Evolutionary conservation across 2,888 invertebrate genomes (phyloP), one percentile per base, ranked within the genome.

Genomic region (Proisotoma minuta): DNA sequence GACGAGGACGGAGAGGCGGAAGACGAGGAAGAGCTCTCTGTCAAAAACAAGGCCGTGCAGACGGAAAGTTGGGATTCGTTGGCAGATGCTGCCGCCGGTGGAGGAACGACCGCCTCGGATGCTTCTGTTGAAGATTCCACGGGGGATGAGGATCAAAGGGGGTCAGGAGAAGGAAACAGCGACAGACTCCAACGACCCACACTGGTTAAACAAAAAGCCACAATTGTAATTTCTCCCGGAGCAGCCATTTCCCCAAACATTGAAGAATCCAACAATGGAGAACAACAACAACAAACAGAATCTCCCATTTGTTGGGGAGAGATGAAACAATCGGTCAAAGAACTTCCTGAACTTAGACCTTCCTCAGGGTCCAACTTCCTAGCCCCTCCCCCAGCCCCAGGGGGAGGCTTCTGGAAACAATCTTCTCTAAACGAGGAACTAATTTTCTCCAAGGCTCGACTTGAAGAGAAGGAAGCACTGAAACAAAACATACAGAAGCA

Each of bases 351-450:
- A 77, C 84, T 85, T 74, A 84, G 82, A 79, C 53, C 43, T 28
- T 52, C 53, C 2, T 10, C 15, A 22, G 23, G 23, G 2, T 27
- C 28, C 20, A 43, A 26, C 24, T 43, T 47, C 4, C 27, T 56
- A 2, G 43, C 40, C 73, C 18, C 71, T 67, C n/a, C 48, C 63
- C 72, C 84, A 83, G 5, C 81, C 85, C 67, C 39, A 2, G 26
- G 40, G 23, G 56, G 56, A 18, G 20, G 8, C 34, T 68, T 71
- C 51, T 73, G 74, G 64, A 89, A 93, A 76, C 92, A 93, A 77
- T 87, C 89, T 68, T 92, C 92, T 1, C 82, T 93, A 65, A 92
- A 92, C 75, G 92, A 92, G 77, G 92, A 92, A 76, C 80, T 91
- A 15, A 90, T 92, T 87, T 91, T 89, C 2, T 86, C 86, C n/a